Evolutionary conservation across 1,140 invertebrate species (phyloP).

Genomic region (Cecropterus lyciades): DNA sequence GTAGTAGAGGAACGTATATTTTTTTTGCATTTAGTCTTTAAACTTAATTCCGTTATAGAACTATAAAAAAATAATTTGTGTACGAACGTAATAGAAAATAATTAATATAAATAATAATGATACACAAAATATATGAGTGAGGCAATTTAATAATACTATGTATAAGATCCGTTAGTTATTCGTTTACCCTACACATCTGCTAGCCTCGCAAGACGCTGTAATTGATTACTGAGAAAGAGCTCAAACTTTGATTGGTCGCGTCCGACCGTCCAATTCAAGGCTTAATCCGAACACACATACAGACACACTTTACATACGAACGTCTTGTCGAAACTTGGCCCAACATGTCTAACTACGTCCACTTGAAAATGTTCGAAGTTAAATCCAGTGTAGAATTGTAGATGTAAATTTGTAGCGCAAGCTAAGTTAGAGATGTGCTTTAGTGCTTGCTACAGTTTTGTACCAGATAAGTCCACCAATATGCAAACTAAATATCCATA

Average conservation of each 20-base stretch:
- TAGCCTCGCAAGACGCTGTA: conserved; percentile 56
- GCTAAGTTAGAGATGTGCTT: background rate
- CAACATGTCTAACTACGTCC: conserved; percentile 30
- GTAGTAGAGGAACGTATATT: too few relatives aligned
- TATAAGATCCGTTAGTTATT: background rate
- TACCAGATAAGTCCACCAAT: background rate
- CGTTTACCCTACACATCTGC: conserved; percentile 48
- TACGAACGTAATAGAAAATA: too few relatives aligned
- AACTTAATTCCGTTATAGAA: too few relatives aligned
- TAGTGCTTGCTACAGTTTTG: background rate
- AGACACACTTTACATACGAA: conserved; percentile 19
- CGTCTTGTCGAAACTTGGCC: conserved; percentile 30
- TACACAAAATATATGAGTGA: too few relatives aligned
- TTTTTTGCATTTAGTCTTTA: too few relatives aligned
- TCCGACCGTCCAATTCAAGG: conserved; percentile 45
- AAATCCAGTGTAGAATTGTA: conserved; percentile 14
- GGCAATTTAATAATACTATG: too few relatives aligned
- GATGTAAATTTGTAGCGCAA: conserved; percentile 24
- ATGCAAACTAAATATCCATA: too few relatives aligned
- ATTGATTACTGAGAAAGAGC: conserved; percentile 67
- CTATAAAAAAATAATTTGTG: too few relatives aligned
- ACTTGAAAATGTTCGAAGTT: conserved; percentile 32
- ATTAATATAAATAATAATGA: too few relatives aligned
- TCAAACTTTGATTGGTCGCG: conserved; percentile 69
- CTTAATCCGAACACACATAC: conserved; percentile 43